Conservation (phyloP, 2,797 vertebrate species). For the Falco cherrug region DNA sequence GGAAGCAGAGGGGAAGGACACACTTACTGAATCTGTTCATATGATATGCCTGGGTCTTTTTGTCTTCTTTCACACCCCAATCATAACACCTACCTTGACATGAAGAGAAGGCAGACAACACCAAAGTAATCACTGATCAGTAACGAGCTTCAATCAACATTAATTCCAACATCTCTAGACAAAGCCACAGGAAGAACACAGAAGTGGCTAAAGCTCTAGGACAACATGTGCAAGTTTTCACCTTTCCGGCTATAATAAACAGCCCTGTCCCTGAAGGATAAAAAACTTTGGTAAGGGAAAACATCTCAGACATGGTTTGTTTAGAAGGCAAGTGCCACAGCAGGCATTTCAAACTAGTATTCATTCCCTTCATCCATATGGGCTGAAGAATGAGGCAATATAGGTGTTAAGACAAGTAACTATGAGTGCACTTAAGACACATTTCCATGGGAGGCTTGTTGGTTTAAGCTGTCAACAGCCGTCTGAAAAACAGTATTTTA, state of each 20-base stretch:
- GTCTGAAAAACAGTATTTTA: not conserved
- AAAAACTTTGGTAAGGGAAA: not conserved
- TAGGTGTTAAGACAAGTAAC: not conserved
- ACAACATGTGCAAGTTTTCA: not conserved
- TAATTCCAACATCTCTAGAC: not conserved
- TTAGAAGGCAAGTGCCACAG: not conserved
- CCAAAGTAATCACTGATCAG: not conserved
- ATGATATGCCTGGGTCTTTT: not conserved
- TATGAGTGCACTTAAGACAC: not conserved
- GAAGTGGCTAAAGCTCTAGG: not conserved
- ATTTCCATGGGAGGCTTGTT: accelerated
- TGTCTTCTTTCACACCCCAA: not conserved
- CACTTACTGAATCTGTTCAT: not conserved
- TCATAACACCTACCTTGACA: not conserved
- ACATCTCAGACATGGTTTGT: not conserved
- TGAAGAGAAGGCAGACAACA: not conserved
- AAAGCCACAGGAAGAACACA: not conserved
- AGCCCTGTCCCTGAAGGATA: not conserved
- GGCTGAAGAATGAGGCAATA: not conserved
- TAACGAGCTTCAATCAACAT: not conserved
- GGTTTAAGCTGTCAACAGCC: not conserved
- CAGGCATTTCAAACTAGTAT: not conserved
- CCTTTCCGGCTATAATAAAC: not conserved
- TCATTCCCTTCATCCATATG: not conserved
- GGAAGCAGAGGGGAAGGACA: not conserved